Evolutionary conservation across 2,113 vertebrate species (phyloP), one percentile per base, ranked within the genome.

Genomic region (Porphyrio hochstetteri): DNA sequence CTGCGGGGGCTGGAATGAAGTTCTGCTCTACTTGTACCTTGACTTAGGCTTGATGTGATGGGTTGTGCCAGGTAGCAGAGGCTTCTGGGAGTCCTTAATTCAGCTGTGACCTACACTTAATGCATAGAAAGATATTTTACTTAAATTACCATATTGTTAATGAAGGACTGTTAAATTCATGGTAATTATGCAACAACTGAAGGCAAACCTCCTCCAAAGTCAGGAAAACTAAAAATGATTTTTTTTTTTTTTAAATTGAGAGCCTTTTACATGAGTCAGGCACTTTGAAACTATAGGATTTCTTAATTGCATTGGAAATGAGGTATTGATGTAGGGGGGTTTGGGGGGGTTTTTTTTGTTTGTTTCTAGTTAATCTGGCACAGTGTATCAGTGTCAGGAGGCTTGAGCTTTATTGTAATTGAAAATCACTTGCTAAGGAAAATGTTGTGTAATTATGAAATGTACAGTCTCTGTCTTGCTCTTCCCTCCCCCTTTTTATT

Each of bases 1-100:
- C 97, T 96, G 97, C 97, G 79, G 98, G 98, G 98, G 98, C 97
- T 98, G 97, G 98, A 98, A 98, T 98, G 98, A 98, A 98, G 98
- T 98, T 98, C 96, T 97, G 94, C 98, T 98, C 97, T 98, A 97
- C 98, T 98, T 96, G 98, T 98, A 98, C 97, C 98, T 98, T 97
- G 97, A 97, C 97, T 97, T 95, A 94, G 95, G 94, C 96, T 96
- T 97, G 96, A 97, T 97, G 88, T 96, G 97, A 97, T 97, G 97
- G 97, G 97, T 96, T 97, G 92, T 97, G 97, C 97, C 95, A 98
- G 97, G 97, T 98, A 97, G 96, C 94, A 96, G 93, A 97, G 97
- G 92, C 97, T 98, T 97, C 95, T 96, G 97, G 98, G 98, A 98
- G 93, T 79, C 93, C 82, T 96, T 93, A 95, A 96, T 97, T 97